These are phyloP conservation scores for Calypte anna DNA, from an alignment of 2,113 vertebrate species.

Conservation along the genomic window DNA sequence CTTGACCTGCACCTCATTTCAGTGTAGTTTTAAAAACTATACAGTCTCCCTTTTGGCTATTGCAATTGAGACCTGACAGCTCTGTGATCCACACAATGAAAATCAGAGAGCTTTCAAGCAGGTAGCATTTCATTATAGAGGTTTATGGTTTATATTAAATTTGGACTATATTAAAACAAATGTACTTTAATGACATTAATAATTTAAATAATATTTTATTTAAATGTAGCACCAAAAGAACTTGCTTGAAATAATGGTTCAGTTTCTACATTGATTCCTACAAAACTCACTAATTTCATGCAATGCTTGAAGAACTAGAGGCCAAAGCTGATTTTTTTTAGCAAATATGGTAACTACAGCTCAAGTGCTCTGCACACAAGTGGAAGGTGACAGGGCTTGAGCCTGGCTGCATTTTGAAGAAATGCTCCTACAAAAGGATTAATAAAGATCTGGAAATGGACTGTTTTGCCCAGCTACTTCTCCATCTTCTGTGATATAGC, in stretches of 20 bases:
- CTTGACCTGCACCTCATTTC: not conserved
- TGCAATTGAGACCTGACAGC: not conserved
- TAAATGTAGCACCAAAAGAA: constrained; percentile 2
- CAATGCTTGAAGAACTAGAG: not conserved
- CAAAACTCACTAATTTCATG: not conserved
- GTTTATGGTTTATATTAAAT: constrained; percentile 14
- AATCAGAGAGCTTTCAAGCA: not conserved
- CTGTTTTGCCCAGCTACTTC: not conserved
- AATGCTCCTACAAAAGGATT: not conserved
- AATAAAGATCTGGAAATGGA: not conserved
- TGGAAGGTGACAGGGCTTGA: not conserved
- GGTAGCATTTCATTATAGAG: not conserved
- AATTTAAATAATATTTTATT: constrained; percentile 5
- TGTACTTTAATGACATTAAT: not conserved
- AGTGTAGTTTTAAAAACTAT: not conserved
- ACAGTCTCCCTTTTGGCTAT: not conserved
- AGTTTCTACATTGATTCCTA: not conserved
- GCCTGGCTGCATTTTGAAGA: not conserved
- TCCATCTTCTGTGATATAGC: not conserved
- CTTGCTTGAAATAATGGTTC: not conserved
- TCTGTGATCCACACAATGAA: not conserved
- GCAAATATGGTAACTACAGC: not conserved
- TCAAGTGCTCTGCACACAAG: not conserved
- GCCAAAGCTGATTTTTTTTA: not conserved
- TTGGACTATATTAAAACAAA: not conserved